Base-by-base conservation (phyloP, 2,113 vertebrate species). In the Ctenodactylus gundi region DNA sequence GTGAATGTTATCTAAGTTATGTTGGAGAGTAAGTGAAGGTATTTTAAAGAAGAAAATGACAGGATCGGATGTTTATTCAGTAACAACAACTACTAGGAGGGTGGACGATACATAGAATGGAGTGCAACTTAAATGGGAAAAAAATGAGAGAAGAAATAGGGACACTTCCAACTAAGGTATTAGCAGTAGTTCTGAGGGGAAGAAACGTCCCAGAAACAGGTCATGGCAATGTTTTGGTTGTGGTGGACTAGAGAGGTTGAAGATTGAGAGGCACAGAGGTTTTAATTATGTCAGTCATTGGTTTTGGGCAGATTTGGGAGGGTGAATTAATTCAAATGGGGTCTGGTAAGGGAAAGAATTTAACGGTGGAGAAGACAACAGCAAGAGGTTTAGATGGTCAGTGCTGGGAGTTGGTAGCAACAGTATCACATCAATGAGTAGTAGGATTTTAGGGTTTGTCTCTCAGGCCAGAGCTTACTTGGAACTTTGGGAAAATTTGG, bases 401-500 rank as follows among this genome's bases (percentile, higher is more conserved):
- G 29, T 68, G 31, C 57, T 80, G 44, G n/a, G 55, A 7, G 84
- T 34, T 65, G 55, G 44, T 87, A 70, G 65, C 41, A 89, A 58
- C 36, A 64, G 21, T 29, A 39, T 34, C 49, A 12, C 8, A 27
- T 78, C 49, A 87, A 8, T 27, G 15, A n/a, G 15, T n/a, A 91
- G 41, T 25, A 75, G 9, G 36, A 55, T 23, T 20, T 36, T 82
- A 39, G 25, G n/a, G 17, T 12, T 89, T 31, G 55, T 77, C 2
- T 91, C 91, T 91, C 44, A 93, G 78, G 31, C 34, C 67, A 65
- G 7, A 25, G 87, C 94, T 93, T 90, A 88, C 84, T 60, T 53
- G 84, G 49, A 39, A 29, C 41, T 68, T 25, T 75, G 80, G 41
- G 18, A 31, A 53, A 83, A 53, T 60, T 15, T 73, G 49, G 82